Conservation (phyloP, 2,797 vertebrate genomes). For the Notoglanidium macrostoma region DNA sequence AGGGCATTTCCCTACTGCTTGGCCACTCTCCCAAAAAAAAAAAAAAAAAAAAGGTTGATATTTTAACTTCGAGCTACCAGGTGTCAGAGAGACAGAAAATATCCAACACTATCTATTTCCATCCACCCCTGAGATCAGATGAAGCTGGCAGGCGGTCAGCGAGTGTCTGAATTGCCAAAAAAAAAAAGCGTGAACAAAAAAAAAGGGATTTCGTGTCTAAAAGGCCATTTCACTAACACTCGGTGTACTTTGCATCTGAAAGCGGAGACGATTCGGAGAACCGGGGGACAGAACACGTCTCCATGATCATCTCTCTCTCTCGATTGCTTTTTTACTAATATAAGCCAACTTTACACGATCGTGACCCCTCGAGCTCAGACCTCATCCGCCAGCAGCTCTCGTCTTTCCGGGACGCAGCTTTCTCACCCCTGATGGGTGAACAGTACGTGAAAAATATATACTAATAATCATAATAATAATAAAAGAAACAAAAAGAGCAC, state of each 20-base stretch:
- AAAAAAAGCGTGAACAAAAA: neutral
- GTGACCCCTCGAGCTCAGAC: neutral
- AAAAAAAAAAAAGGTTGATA: conserved; percentile 16
- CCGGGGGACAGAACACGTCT: conserved; percentile 11
- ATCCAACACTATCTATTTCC: conserved; percentile 25
- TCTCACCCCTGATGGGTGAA: neutral
- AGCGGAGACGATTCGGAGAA: conserved; percentile 5
- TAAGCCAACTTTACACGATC: conserved; percentile 23
- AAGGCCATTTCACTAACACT: conserved; percentile 34
- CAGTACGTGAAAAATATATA: too few relatives aligned
- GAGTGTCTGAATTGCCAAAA: neutral
- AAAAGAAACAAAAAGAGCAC: too few relatives aligned
- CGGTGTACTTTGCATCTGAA: conserved; percentile 45
- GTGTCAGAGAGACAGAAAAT: neutral
- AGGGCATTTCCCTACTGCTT: conserved; percentile 12
- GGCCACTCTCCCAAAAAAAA: conserved; percentile 12
- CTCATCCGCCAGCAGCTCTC: neutral
- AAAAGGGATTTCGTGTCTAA: conserved; percentile 30
- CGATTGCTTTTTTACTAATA: neutral
- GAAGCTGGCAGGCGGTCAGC: conserved; percentile 22
- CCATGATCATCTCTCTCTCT: neutral
- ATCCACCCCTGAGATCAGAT: conserved; percentile 15
- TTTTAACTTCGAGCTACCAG: conserved; percentile 24
- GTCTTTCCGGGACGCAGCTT: neutral
- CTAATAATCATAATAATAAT: neutral